Evolutionary conservation across 2,113 vertebrate genomes (phyloP), one percentile per base, ranked within the genome.

Genomic region (Trichechus manatus): DNA sequence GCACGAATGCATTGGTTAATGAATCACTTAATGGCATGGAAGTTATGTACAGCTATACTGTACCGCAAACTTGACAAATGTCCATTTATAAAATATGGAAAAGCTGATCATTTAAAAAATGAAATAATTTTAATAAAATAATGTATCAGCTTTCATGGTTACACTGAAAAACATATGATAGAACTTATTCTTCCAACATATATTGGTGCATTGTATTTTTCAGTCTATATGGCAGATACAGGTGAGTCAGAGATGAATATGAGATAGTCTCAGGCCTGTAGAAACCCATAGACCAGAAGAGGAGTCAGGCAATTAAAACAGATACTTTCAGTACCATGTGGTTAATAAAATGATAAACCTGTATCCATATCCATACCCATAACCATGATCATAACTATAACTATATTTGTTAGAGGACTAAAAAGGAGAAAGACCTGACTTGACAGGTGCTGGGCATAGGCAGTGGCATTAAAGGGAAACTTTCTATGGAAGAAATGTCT

Each of bases 101-200:
- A 47, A 39, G 53, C 31, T 68, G 19, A 74, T 80, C 8, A 81
- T 64, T 89, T 84, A n/a, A 80, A 82, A 87, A 90, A 68, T 59
- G 66, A 36, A 50, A 63, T 53, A 3, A 44, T 91, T 87, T 91
- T 81, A 84, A 72, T 56, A 89, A 93, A 75, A 68, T 74, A 70
- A 17, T 25, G 64, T n/a, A 20, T 23, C 78, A 33, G 77, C 36
- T 64, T 96, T 77, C 33, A 74, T 36, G 25, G 31, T 78, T 80
- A 89, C 4, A 77, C 29, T 63, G 53, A 47, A 92, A 44, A 90
- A 77, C 42, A 72, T 33, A 78, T 19, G 61, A 63, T 53, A 70
- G 14, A 91, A n/a, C 15, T 66, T 33, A 20, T 29, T 79, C 78
- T 70, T 25, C 36, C 59, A 80, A 0, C 78, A 61, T 29, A 6